Evolutionary conservation across 2,113 vertebrate genomes (phyloP), one percentile per base, ranked within the genome.

Genomic region (Pagrus major): DNA sequence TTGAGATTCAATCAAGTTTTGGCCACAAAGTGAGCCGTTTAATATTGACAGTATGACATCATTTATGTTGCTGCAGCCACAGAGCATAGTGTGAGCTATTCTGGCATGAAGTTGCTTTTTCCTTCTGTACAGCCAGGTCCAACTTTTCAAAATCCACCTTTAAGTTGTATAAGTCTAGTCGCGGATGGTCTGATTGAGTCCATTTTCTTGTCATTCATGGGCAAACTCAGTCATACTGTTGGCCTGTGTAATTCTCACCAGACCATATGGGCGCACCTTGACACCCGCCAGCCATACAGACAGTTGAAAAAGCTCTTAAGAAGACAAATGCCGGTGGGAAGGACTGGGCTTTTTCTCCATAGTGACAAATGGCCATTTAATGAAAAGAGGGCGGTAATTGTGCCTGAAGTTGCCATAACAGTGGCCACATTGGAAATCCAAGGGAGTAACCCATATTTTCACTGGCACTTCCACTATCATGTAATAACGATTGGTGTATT

Each of bases 381-480:
- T 85, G 12, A 46, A 66, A 55, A 68, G 44, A 82, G 65, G 37
- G 14, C 15, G 42, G 63, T n/a, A 71, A 82, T 54, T 74, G 44
- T 71, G n/a, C 35, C 39, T 54, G 49, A 65, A 47, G 64, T 79
- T 58, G 71, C 67, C 77, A 31, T 75, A 87, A 82, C 72, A 79
- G 79, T 86, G 78, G 77, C 74, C 78, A 65, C 67, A 42, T 20
- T 83, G 87, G 71, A 84, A 92, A 92, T 82, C 69, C 33, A 66
- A 78, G 41, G 60, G 49, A 70, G 15, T 20, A 9, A 37, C 39
- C 73, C 56, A 56, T 88, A 78, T 90, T 92, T 87, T 84, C 52
- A 77, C 83, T 91, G 88, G 88, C 80, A 68, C 56, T 23, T 64
- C 63, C 81, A 63, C 41, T 81, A 69, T 80, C 69, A 70, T 54